phyloP scores from a whole-genome alignment of 2,113 vertebrate species.

The Trogon melanurus region DNA sequence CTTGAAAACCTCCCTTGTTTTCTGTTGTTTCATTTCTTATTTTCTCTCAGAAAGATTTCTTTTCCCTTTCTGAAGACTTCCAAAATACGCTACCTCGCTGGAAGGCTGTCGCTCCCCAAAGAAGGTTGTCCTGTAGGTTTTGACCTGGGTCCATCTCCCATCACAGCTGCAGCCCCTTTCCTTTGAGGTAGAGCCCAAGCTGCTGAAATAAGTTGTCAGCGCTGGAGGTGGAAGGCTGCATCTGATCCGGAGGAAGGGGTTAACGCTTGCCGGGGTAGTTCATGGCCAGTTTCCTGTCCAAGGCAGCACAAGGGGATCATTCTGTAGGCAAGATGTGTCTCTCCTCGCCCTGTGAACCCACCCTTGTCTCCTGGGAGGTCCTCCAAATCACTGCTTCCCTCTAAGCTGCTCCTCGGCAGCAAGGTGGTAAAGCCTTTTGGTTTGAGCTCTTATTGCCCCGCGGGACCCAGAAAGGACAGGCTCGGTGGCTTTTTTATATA shows the following conservation, averaged over 20 bases:
- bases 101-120: background rate
- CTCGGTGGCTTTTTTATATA: too few species aligned
- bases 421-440: background rate
- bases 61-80: background rate
- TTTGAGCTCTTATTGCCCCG: background rate
- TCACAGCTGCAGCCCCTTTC: slow-evolving; percentile 16
- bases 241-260: background rate
- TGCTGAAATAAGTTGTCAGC: background rate
- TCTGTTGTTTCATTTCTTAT: background rate
- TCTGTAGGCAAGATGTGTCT: background rate
- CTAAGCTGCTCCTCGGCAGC: background rate
- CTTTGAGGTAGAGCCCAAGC: slow-evolving; percentile 33
- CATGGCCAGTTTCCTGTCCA: background rate
- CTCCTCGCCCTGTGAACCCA: background rate
- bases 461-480: background rate
- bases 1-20: slow-evolving; percentile 1
- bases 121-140: background rate
- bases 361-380: background rate
- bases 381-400: background rate
- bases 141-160: background rate
- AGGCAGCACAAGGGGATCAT: background rate
- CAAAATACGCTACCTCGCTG: background rate
- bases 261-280: background rate
- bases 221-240: background rate
- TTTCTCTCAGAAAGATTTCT: background rate